These are phyloP conservation scores for Icerya purchasi DNA, from an alignment of 2,888 invertebrate genomes.

Conservation along the genomic window DNA sequence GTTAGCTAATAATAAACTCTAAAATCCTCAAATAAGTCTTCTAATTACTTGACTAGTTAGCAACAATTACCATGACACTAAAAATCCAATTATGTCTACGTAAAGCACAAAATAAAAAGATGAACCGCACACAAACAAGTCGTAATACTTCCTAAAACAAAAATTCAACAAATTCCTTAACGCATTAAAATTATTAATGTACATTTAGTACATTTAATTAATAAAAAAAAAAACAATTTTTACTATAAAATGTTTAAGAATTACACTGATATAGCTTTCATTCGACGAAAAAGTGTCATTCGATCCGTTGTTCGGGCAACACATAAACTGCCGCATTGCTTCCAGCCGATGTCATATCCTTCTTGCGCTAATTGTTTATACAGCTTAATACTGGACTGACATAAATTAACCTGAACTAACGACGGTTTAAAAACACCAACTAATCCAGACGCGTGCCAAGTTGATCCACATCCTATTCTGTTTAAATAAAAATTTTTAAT, in stretches of 20 bases:
- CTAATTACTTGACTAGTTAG: no score
- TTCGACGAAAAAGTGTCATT: slow-evolving; percentile 58
- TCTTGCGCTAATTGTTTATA: slow-evolving; percentile 48
- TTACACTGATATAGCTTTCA: slow-evolving; percentile 67
- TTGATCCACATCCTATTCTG: slow-evolving; percentile 55
- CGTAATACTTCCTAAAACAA: no score
- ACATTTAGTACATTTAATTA: background rate
- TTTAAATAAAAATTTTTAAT: slow-evolving; percentile 11
- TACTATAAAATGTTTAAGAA: slow-evolving; percentile 20
- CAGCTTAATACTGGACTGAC: slow-evolving; percentile 54
- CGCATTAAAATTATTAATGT: no score
- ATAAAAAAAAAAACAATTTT: background rate
- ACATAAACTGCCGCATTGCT: slow-evolving; percentile 71
- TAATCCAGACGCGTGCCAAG: slow-evolving; percentile 57
- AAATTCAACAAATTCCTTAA: no score
- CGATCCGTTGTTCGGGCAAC: slow-evolving; percentile 66
- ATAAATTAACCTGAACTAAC: slow-evolving; percentile 53
- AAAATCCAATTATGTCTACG: no score
- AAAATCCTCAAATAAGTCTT: no score
- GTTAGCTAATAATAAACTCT: no score
- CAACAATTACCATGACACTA: no score
- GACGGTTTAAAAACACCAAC: slow-evolving; percentile 71
- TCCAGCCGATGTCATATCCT: slow-evolving; percentile 66
- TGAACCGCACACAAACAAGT: no score
- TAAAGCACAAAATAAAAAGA: no score